Base-by-base conservation (phyloP, 2,888 invertebrate species). In the Leptopilina drosophilae region DNA sequence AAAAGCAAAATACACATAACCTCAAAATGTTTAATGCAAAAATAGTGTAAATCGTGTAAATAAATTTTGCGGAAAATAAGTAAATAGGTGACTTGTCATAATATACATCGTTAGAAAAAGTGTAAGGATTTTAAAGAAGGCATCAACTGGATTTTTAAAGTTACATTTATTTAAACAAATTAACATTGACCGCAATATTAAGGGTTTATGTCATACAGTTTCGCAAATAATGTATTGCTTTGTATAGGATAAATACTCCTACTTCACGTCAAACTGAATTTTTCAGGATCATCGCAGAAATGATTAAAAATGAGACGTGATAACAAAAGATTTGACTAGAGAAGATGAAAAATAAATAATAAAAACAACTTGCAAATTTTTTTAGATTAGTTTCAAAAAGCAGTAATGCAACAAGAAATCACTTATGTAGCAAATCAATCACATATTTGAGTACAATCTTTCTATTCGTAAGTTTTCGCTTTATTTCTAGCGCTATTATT, bases 131-230 rank as follows among this genome's bases (percentile, higher is more conserved):
- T 42, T 8, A 42, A 42, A 42, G 42, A 8, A 42, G 20, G 20
- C 9, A 62, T 20, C 62, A 62, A 33, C 86, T 88, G 88, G 88
- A 89, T 90, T 91, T 91, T 91, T 85, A 86, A 91, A 91, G 90
- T 92, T 91, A 92, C 90, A 92, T 91, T 91, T 92, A 92, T 92
- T 91, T 91, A 91, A 92, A 92, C 91, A 92, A 92, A 92, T 91
- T 90, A 91, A 91, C 91, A 92, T 91, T 91, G 90, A 91, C 89
- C 91, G 91, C 91, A 90, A 62, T 91, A 90, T 90, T 91, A 91
- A 88, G 89, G 90, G 90, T 91, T 91, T 89, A 89, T 90, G 89
- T 88, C 89, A 89, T 89, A 89, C 90, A 87, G 89, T 89, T 89
- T 88, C 87, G 90, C 90, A 89, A 88, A 87, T 88, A 90, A 90